Evolutionary conservation across 2,113 vertebrate genomes (phyloP).

Genomic region (Myotis lucifugus): DNA sequence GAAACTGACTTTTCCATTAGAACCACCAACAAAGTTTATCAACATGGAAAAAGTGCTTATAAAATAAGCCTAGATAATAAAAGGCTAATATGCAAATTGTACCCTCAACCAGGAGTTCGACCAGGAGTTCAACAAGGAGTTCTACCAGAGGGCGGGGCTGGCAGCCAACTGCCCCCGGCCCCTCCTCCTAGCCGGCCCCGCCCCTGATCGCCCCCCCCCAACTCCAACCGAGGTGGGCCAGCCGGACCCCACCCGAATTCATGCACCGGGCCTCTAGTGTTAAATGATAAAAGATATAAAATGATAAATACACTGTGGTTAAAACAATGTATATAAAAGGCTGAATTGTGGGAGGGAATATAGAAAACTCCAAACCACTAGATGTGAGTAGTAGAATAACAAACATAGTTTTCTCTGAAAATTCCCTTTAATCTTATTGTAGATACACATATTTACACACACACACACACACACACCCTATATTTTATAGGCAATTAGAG

Average conservation of each 20-base stretch:
- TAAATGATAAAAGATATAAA: slow-evolving; percentile 4
- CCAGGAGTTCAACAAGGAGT: too few relatives aligned
- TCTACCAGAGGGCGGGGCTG: too few relatives aligned
- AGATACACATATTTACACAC: background rate
- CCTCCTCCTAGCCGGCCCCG: too few relatives aligned
- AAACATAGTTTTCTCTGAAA: background rate
- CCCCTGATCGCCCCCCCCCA: background rate
- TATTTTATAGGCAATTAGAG: background rate
- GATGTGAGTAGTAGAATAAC: background rate
- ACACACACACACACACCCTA: background rate
- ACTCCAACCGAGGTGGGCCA: too few relatives aligned
- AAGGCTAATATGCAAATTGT: too few relatives aligned
- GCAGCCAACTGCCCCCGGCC: too few relatives aligned
- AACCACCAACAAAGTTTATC: background rate
- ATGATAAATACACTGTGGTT: background rate
- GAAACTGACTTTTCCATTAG: background rate
- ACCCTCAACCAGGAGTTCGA: too few relatives aligned
- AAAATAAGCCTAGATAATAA: background rate
- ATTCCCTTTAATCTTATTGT: background rate
- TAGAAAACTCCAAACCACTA: background rate
- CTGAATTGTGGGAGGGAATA: background rate
- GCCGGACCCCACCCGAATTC: too few relatives aligned
- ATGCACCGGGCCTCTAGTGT: too few relatives aligned
- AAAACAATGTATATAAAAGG: background rate
- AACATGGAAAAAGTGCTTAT: background rate